Conservation (phyloP, 2,797 vertebrate species). For the Parambassis ranga region DNA sequence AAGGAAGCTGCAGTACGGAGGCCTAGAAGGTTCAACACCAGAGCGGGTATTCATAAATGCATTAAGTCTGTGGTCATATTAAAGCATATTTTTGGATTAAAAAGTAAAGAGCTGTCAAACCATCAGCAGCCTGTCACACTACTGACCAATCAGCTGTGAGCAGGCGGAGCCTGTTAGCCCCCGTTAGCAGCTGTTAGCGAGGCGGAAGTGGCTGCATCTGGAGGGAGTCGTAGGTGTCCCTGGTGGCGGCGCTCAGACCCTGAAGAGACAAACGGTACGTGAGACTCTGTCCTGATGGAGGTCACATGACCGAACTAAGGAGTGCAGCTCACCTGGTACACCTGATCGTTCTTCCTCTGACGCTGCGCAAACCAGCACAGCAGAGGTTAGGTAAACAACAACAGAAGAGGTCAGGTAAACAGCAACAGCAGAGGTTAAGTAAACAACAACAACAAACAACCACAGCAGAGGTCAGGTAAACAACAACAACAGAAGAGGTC, state of each 20-base stretch:
- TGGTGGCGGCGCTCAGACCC: slow-evolving; percentile 85
- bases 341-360: slow-evolving; percentile 58
- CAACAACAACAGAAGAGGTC: too few species aligned
- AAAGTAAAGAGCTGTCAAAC: too few species aligned
- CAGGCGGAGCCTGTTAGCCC: not conserved
- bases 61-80: too few species aligned
- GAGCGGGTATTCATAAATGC: not conserved
- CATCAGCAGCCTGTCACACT: not conserved
- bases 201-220: slow-evolving; percentile 82
- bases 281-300: too few species aligned
- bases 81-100: too few species aligned
- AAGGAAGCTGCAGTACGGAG: not conserved
- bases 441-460: too few species aligned
- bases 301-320: too few species aligned
- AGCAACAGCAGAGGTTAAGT: too few species aligned
- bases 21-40: not conserved
- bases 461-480: too few species aligned
- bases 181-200: slow-evolving; percentile 64
- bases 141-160: not conserved
- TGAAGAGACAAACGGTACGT: too few species aligned
- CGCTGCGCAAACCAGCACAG: slow-evolving; percentile 46
- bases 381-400: too few species aligned
- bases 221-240: slow-evolving; percentile 89
- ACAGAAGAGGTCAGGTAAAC: too few species aligned
- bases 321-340: slow-evolving; percentile 81